phyloP scores from a whole-genome alignment of 1,140 invertebrate genomes.

The Ditylenchus dipsaci region DNA sequence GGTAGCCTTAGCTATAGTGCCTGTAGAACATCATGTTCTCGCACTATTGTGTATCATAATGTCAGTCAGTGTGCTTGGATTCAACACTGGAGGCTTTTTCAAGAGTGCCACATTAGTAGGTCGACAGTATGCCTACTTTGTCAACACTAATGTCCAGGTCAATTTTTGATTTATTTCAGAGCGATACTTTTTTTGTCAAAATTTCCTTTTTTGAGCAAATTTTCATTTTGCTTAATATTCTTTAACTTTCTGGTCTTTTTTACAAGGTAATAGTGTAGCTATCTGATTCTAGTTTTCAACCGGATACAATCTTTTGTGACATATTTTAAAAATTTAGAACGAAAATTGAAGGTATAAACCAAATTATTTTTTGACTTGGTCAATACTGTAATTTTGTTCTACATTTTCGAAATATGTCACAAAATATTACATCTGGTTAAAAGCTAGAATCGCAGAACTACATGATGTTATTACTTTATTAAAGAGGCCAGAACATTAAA shows the following conservation, averaged over 20 bases:
- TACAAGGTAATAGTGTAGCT: too few relatives aligned
- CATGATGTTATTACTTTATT: too few relatives aligned
- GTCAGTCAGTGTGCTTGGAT: constrained; percentile 35
- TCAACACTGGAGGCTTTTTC: constrained; percentile 50
- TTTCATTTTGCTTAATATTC: neutral
- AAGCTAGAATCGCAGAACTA: too few relatives aligned
- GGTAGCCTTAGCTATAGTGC: constrained; percentile 10
- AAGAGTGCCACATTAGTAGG: constrained; percentile 44
- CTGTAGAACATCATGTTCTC: neutral
- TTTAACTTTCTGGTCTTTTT: constrained; percentile 6
- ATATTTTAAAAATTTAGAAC: too few relatives aligned
- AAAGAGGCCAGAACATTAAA: too few relatives aligned
- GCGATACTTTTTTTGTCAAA: neutral
- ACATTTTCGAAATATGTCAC: too few relatives aligned
- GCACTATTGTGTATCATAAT: constrained; percentile 15
- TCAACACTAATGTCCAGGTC: constrained; percentile 24
- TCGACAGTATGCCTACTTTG: constrained; percentile 40
- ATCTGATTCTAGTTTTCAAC: too few relatives aligned
- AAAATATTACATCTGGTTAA: too few relatives aligned
- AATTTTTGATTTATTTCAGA: neutral
- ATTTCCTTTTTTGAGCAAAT: neutral
- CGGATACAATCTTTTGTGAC: too few relatives aligned
- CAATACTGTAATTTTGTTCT: too few relatives aligned
- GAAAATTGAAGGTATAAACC: too few relatives aligned
- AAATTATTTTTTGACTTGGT: too few relatives aligned